Evolutionary conservation across 2,113 vertebrate species (phyloP), one percentile per base, ranked within the genome.

Genomic region (Psittacula cyanocephala): DNA sequence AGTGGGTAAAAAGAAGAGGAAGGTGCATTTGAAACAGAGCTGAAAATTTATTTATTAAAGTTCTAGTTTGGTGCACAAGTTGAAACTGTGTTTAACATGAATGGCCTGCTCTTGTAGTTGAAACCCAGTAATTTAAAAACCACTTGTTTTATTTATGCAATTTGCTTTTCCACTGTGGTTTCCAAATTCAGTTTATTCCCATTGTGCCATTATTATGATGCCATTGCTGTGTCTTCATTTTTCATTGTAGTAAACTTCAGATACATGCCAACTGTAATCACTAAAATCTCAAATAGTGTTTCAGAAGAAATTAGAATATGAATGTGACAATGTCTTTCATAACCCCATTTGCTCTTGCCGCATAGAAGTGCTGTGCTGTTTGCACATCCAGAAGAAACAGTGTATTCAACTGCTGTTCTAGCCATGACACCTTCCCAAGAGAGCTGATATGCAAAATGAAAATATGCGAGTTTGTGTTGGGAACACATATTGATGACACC

Each of bases 401-500:
- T 44, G 4, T 60, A 85, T 76, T 78, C 44, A 79, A 17, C n/a
- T 69, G 27, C 27, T 85, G 18, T 78, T 63, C 6, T 68, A 76
- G 39, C 27, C 37, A 44, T 15, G 15, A 16, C 10, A 14, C 33
- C 17, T 84, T 71, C 31, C 37, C 52, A 39, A 52, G 44, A n/a
- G 4, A 79, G 19, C 33, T 39, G 35, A 63, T 79, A 25, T 0
- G 2, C 44, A 39, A 60, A 81, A 62, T 10, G 18, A 67, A 76
- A 55, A 65, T 72, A 33, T 6, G 6, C 9, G 53, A 33, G 27
- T 44, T 4, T 77, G 6, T 87, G 10, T 35, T 81, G 25, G 52
- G 27, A 91, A 22, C 39, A 17, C 5, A 2, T n/a, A 23, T 6
- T 1, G 0, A 9, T 59, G 60, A 41, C 6, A 52, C 5, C 11